phyloP scores from a whole-genome alignment of 2,113 vertebrate species.

The Cyrtonyx montezumae region DNA sequence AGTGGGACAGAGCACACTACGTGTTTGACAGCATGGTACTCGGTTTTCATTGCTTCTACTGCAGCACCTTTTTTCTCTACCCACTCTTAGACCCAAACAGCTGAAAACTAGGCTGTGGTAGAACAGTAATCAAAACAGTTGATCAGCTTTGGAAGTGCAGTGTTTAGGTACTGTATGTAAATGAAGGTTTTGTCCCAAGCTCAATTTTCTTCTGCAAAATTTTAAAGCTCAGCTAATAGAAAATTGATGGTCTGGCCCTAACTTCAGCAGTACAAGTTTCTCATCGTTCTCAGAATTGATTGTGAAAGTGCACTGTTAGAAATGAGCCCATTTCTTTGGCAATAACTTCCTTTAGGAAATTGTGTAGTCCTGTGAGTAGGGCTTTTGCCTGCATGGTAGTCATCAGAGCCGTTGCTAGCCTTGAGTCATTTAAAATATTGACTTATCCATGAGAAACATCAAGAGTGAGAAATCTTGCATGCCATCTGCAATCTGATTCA shows the following conservation, averaged over 20 bases:
- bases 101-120: background rate
- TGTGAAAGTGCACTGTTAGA: background rate
- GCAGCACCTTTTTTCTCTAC: background rate
- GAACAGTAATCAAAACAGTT: background rate
- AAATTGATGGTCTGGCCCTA: background rate
- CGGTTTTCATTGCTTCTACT: background rate
- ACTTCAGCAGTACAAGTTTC: background rate
- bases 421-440: background rate
- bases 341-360: background rate
- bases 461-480: background rate
- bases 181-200: background rate
- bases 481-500: background rate
- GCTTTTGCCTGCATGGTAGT: background rate
- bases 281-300: background rate
- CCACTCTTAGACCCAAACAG: background rate
- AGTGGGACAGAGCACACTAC: background rate
- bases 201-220: background rate
- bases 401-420: background rate
- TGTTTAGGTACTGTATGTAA: accelerated
- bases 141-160: background rate
- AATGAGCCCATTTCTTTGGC: background rate
- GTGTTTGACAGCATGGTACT: background rate
- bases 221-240: background rate
- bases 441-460: background rate
- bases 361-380: background rate